Percentiles rank a stretch among this genome's conserved stretches.
phyloP scores from a whole-genome alignment of 2,113 vertebrate genomes.

The Oplegnathus fasciatus region DNA sequence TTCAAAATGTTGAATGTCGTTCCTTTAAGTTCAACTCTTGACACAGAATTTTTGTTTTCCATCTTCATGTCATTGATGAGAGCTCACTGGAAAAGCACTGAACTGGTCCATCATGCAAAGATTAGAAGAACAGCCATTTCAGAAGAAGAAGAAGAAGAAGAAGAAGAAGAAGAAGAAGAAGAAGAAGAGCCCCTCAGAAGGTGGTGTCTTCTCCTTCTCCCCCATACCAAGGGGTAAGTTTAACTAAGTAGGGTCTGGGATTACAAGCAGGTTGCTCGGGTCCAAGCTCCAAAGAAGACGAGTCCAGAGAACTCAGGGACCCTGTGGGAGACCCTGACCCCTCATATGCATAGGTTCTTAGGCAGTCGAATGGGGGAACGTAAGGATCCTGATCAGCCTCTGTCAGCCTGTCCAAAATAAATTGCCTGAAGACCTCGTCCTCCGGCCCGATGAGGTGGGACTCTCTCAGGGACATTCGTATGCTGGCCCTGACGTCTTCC shows the following conservation, averaged over 20 bases:
- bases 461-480: conserved; percentile 88
- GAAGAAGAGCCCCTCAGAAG: conserved; percentile 69
- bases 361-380: conserved; percentile 89
- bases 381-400: conserved; percentile 90
- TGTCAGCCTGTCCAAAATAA: conserved; percentile 90
- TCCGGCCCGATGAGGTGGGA: conserved; percentile 92
- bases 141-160: background rate
- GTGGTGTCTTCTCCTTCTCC: conserved; percentile 72
- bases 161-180: background rate
- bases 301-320: conserved; percentile 93
- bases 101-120: background rate
- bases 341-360: conserved; percentile 90
- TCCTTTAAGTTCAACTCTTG: background rate
- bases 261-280: conserved; percentile 73
- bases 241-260: conserved; percentile 81
- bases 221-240: conserved; percentile 83
- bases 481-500: conserved; percentile 81
- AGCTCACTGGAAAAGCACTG: background rate
- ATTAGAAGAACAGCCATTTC: background rate
- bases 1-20: background rate
- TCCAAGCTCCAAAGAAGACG: conserved; percentile 66
- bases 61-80: background rate
- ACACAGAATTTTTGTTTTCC: background rate
- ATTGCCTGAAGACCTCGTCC: conserved; percentile 89
- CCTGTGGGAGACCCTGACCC: conserved; percentile 89